Base-by-base conservation (phyloP, 1,140 invertebrate species). In the Pissodes strobi region DNA sequence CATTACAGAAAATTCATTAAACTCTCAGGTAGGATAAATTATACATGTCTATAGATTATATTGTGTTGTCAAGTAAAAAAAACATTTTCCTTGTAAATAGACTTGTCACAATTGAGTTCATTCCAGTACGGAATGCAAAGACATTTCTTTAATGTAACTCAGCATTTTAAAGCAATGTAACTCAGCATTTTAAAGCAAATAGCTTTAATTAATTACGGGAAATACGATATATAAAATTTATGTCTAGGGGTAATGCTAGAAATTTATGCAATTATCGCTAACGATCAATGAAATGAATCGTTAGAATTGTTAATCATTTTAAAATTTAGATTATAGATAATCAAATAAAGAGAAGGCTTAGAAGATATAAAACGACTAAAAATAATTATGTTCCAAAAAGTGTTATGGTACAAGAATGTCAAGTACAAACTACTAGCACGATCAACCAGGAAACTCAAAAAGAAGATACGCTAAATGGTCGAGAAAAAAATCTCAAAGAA, bases 401-500 rank as follows among this genome's bases (percentile, higher is more conserved):
- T 9, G 2, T 17, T 27, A 2, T 10, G 18, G 13, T n/a, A 15
- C 27, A 18, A 21, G 8, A 55, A 22, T 17, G n/a, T 13, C 52
- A 21, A 19, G 30, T 49, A 4, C 27, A 41, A 30, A 43, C 6
- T 1, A 21, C 1, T 22, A 39, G 27, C 9, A 37, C 17, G 3
- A 9, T 18, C 15, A 55, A 43, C n/a, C 17, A 57, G 2, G 48
- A 58, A 13, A 23, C 10, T 23, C 58, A 38, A 59, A 39, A 38
- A 9, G 49, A 45, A n/a, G 43, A 52, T 27, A 37, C 67, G n/a
- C 39, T 73, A 8, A 49, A 76, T 18, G 72, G 66, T 8, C 72
- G 68, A 67, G 72, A 76, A 59, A 73, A 73, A 41, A 73, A 69
- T 48, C 34, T 77, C 8, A 76, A 76, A 55, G 74, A 79, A 27